A percentile compares a stretch with the other conserved stretches of the same genome.
These are phyloP conservation scores for Poecilia latipinna DNA, from an alignment of 2,113 vertebrate genomes.

Conservation along the genomic window DNA sequence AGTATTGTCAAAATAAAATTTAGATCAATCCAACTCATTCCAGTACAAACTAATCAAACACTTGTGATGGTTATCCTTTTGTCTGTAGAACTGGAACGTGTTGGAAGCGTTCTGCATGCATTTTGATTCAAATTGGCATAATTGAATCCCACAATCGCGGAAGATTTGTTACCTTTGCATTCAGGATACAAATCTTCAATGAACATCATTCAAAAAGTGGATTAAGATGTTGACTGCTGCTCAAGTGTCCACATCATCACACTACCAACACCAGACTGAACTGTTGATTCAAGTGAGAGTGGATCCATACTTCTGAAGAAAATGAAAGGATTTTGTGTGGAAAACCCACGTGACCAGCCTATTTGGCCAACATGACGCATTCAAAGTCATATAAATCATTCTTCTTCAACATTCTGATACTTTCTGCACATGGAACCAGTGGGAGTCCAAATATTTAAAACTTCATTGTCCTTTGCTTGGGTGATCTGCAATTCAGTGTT, in stretches of 20 bases:
- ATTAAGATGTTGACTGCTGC: not conserved
- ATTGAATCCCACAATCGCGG: too few species aligned
- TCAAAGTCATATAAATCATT: too few species aligned
- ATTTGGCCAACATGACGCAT: too few species aligned
- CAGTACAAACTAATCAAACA: not conserved
- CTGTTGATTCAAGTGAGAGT: not conserved
- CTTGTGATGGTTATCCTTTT: too few species aligned
- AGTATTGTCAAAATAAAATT: not conserved
- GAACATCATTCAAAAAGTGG: not conserved
- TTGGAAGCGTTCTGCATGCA: too few species aligned
- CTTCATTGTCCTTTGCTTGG: not conserved
- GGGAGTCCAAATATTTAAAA: conserved; percentile 9
- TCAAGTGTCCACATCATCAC: not conserved
- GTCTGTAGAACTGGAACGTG: too few species aligned
- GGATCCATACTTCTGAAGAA: not conserved
- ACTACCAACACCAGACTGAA: not conserved
- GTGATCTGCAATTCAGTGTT: conserved; percentile 43
- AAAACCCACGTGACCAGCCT: too few species aligned
- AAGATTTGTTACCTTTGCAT: not conserved
- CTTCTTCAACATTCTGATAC: too few species aligned
- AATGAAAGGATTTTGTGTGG: too few species aligned
- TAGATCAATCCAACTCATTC: not conserved
- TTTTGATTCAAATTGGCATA: too few species aligned
- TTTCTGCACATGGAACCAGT: conserved; percentile 5
- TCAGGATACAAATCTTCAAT: not conserved